Percentiles rank a stretch among this genome's conserved stretches.
Conservation (phyloP, 2,888 invertebrate species). For the Hemistola chrysoprasaria region DNA sequence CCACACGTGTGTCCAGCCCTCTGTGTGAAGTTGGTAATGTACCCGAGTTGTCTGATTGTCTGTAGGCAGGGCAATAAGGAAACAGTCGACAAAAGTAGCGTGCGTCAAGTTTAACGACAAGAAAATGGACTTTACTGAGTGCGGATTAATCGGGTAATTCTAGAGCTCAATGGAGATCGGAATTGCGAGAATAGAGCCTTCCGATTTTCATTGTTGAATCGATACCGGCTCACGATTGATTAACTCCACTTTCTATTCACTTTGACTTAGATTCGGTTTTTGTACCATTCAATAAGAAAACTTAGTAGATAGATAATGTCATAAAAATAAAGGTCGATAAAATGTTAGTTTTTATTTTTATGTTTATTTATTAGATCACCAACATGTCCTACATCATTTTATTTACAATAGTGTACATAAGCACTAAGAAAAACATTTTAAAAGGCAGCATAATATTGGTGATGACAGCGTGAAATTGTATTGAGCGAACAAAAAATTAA, state of each 20-base stretch:
- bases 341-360: too few species aligned
- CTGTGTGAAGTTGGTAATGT: conserved; percentile 14
- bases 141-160: conserved; percentile 56
- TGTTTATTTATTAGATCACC: too few species aligned
- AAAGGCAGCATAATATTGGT: too few species aligned
- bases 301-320: neutral
- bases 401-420: too few species aligned
- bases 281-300: neutral
- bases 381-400: too few species aligned
- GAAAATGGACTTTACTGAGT: conserved; percentile 52
- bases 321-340: too few species aligned
- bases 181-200: conserved; percentile 35
- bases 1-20: too few species aligned
- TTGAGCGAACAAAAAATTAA: too few species aligned
- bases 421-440: too few species aligned
- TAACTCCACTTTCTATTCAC: conserved; percentile 11
- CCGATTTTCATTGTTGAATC: conserved; percentile 41
- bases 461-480: too few species aligned
- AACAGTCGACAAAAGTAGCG: conserved; percentile 49
- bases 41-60: too few species aligned
- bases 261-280: conserved; percentile 4
- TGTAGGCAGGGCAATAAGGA: conserved; percentile 65
- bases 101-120: conserved; percentile 64
- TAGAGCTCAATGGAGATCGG: conserved; percentile 43
- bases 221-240: conserved; percentile 25